Evolutionary conservation across 2,113 vertebrate genomes (phyloP).

Genomic region (Oriolus oriolus): DNA sequence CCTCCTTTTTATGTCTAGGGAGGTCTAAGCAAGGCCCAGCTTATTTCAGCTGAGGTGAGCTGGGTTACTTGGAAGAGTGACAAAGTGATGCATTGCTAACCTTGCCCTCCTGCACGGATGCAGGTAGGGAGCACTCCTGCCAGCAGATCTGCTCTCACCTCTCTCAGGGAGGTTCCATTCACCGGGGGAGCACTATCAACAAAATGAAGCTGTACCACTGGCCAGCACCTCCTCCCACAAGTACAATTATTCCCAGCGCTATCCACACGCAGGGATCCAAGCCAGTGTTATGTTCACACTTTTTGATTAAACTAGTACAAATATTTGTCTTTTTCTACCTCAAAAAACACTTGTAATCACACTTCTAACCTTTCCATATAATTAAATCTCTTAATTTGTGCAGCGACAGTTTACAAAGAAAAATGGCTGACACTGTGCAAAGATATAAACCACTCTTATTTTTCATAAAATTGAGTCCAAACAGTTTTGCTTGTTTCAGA

Average conservation of each 20-base stretch:
- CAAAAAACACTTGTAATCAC: background rate
- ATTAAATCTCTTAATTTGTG: constrained; percentile 17
- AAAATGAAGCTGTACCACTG: background rate
- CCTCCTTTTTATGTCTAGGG: background rate
- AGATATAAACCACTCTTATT: background rate
- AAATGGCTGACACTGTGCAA: background rate
- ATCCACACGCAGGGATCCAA: fast-evolving
- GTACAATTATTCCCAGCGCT: background rate
- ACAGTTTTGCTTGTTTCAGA: constrained; percentile 14
- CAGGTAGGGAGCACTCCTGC: background rate
- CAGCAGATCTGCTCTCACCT: background rate
- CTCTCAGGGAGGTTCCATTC: background rate
- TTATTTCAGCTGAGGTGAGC: background rate
- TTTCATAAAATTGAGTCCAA: background rate
- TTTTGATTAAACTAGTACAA: constrained; percentile 3
- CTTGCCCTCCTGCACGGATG: fast-evolving
- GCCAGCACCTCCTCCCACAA: background rate
- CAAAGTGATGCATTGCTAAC: background rate
- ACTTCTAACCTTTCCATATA: background rate
- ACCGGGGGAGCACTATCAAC: background rate
- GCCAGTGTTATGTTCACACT: background rate
- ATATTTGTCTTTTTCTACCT: constrained; percentile 1
- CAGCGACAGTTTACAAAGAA: background rate
- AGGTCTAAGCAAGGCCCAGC: background rate
- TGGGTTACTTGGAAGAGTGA: background rate